Evolutionary conservation across 2,888 invertebrate species (phyloP), one percentile per base, ranked within the genome.

Genomic region (Andrena flavipes): DNA sequence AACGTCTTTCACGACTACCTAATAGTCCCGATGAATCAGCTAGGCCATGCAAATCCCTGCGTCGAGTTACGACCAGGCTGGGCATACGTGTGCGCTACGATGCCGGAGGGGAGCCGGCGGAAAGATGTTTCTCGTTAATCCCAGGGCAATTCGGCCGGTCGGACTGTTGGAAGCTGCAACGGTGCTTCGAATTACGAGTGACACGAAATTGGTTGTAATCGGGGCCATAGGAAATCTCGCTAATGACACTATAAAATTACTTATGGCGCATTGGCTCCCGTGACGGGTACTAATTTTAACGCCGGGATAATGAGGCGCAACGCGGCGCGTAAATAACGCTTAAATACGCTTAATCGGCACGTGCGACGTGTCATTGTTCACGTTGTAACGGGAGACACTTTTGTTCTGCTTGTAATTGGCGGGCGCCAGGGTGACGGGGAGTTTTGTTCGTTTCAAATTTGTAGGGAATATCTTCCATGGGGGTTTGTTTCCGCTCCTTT

Each of bases 211-310:
- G 88, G 82, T 88, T 86, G 87, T 90, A 91, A 90, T 89, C 88
- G 86, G 80, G 82, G 74, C 84, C 85, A 86, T 88, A 87, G 89
- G 87, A 87, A 90, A 89, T 86, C 87, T 86, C 80, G 80, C 87
- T 91, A 91, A 91, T 88, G 85, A 89, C 82, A 84, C 91, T 87
- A 88, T 89, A 90, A 91, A 92, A 91, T 91, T 91, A 90, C 89
- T 87, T 80, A 83, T 76, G 74, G 85, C 79, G 67, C 78, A 71
- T 80, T 81, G 74, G 62, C 51, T 68, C 76, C 79, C 71, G 80
- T 85, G 84, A 77, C 80, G 84, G 75, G 87, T 86, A 89, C 89
- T 91, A 87, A 89, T 89, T 91, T 90, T 88, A 90, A 90, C 88
- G 82, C 88, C 82, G 73, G 84, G 87, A 89, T 92, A 92, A 92